Conservation (phyloP, 2,797 vertebrate species). For the Pangasius krempfi region DNA sequence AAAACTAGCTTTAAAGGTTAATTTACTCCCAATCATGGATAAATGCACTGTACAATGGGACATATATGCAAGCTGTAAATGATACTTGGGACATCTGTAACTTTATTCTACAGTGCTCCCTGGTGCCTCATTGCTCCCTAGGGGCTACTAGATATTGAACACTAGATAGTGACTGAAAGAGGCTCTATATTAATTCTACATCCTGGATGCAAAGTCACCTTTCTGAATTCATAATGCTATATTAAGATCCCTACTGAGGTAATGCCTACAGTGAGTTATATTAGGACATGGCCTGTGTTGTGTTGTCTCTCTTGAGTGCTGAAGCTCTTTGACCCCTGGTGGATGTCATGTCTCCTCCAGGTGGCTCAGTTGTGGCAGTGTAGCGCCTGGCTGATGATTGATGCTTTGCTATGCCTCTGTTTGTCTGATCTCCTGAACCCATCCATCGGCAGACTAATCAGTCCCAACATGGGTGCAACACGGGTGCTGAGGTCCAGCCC, state of each 20-base stretch:
- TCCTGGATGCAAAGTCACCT: slow-evolving; percentile 11
- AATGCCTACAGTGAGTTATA: slow-evolving; percentile 25
- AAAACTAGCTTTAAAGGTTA: slow-evolving; percentile 44
- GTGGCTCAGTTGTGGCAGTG: slow-evolving; percentile 9
- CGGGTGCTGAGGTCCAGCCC: slow-evolving; percentile 18
- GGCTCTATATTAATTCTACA: not conserved
- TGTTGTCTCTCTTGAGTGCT: not conserved
- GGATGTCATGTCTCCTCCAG: slow-evolving; percentile 18
- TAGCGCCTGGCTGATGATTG: slow-evolving; percentile 36
- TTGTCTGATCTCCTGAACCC: slow-evolving; percentile 54
- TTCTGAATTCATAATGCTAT: not conserved
- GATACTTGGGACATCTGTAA: slow-evolving; percentile 40
- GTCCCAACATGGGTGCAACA: slow-evolving; percentile 26
- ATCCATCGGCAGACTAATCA: slow-evolving; percentile 51
- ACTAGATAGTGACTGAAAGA: slow-evolving; percentile 27
- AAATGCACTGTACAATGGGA: slow-evolving; percentile 23
- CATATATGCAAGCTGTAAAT: slow-evolving; percentile 31
- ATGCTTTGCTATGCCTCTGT: slow-evolving; percentile 33
- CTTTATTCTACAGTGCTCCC: slow-evolving; percentile 35
- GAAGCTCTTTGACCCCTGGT: slow-evolving; percentile 21
- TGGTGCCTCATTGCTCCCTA: slow-evolving; percentile 34
- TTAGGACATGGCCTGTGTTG: slow-evolving; percentile 21
- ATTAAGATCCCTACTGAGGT: slow-evolving; percentile 13
- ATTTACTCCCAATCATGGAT: slow-evolving; percentile 50
- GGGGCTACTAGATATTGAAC: slow-evolving; percentile 11